Percentiles rank a stretch among this genome's conserved stretches.
phyloP scores from a whole-genome alignment of 1,140 invertebrate genomes.

The Epicauta chinensis region DNA sequence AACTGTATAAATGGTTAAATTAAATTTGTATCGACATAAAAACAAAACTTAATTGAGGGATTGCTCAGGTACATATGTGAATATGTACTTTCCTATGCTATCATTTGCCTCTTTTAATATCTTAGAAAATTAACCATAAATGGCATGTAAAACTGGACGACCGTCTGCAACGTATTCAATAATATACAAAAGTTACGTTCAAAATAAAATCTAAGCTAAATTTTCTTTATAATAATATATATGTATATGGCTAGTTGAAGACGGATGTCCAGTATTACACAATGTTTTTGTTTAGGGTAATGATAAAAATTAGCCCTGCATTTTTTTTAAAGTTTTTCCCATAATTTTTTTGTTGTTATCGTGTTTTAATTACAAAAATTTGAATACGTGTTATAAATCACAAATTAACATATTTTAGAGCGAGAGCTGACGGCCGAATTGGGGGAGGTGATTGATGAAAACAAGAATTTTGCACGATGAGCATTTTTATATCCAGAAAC shows the following conservation, averaged over 20 bases:
- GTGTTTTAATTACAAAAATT: constrained; percentile 11
- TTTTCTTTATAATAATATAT: background rate
- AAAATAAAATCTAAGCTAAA: no score
- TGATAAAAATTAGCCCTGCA: constrained; percentile 6
- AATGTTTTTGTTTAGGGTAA: constrained; percentile 10
- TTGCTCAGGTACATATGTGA: constrained; percentile 30
- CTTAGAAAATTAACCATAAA: constrained; percentile 13
- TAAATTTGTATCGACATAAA: no score
- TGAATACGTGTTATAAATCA: constrained; percentile 11
- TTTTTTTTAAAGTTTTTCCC: background rate
- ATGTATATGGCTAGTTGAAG: background rate
- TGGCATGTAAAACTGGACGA: background rate
- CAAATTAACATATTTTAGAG: no score
- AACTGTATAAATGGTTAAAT: no score
- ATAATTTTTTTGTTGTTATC: no score
- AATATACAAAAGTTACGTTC: no score
- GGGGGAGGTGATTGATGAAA: no score
- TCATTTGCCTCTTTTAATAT: background rate
- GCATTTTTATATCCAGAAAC: no score
- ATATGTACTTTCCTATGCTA: constrained; percentile 28
- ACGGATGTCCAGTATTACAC: constrained; percentile 6
- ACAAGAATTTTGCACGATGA: no score
- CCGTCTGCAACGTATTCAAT: no score
- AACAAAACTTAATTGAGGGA: background rate
- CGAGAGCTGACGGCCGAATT: no score